Evolutionary conservation across 2,797 vertebrate genomes (phyloP).

Genomic region (Poecilia velifera): DNA sequence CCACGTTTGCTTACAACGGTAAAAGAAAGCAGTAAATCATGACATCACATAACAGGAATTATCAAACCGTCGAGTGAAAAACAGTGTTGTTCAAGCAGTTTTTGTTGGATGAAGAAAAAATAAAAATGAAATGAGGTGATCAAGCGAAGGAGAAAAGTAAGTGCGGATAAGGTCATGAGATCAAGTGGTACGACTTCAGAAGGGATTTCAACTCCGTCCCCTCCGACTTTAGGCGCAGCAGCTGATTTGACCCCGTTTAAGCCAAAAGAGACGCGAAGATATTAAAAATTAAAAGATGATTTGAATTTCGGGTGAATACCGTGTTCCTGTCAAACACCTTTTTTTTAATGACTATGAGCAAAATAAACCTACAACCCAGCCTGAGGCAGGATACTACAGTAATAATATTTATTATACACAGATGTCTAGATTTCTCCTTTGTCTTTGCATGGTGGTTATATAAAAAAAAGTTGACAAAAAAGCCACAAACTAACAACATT

Average conservation of each 20-base stretch:
- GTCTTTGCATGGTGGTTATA: not conserved
- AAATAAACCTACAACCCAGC: not conserved
- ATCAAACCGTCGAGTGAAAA: constrained; percentile 49
- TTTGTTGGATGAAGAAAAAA: constrained; percentile 33
- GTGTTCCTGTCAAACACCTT: not conserved
- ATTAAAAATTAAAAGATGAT: not conserved
- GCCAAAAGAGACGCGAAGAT: not conserved
- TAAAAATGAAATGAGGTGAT: constrained; percentile 59
- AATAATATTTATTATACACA: not conserved
- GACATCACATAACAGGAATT: constrained; percentile 35
- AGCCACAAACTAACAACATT: too few species aligned
- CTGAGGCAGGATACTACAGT: not conserved
- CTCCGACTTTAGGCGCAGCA: not conserved
- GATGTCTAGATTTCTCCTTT: too few species aligned
- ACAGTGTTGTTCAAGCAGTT: constrained; percentile 31
- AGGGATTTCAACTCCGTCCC: not conserved
- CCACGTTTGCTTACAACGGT: constrained; percentile 29
- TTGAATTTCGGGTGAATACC: not conserved
- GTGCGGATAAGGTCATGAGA: constrained; percentile 12
- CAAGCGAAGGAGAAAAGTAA: constrained; percentile 67
- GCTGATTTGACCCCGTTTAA: not conserved
- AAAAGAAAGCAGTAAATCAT: constrained; percentile 32
- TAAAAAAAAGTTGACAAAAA: too few species aligned
- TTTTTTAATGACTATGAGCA: too few species aligned
- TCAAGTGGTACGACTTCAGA: not conserved